Percentiles rank a stretch among this genome's conserved stretches.
Conservation (phyloP, 2,888 invertebrate genomes). For the Synergus gifuensis region DNA sequence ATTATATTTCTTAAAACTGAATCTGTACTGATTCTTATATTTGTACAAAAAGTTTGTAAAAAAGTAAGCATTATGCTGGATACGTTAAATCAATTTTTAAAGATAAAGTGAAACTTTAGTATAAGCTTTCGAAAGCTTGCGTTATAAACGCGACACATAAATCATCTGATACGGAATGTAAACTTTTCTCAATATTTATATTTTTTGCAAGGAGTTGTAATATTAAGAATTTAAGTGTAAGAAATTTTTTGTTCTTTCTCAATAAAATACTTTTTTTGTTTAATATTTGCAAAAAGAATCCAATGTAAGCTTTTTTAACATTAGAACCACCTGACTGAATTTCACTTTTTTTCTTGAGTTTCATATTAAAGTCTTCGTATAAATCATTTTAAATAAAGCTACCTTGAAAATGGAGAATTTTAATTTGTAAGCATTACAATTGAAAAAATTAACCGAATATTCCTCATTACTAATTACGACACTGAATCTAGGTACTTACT, state of each 20-base stretch:
- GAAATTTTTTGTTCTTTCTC: conserved; percentile 43
- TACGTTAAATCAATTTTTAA: not conserved
- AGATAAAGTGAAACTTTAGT: not conserved
- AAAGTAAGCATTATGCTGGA: not conserved
- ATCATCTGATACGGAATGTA: not conserved
- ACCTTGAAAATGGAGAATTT: no score
- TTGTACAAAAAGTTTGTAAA: not conserved
- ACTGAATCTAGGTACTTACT: no score
- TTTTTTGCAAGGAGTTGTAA: no score
- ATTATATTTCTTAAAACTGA: not conserved
- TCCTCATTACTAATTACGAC: no score
- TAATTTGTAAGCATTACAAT: no score
- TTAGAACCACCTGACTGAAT: no score
- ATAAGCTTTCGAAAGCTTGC: not conserved
- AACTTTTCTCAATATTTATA: no score
- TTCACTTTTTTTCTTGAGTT: no score
- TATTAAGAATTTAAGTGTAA: no score
- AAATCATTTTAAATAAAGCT: no score
- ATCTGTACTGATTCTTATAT: not conserved
- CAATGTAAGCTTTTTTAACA: conserved; percentile 44
- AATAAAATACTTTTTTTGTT: conserved; percentile 47
- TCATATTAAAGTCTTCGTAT: no score
- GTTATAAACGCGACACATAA: not conserved
- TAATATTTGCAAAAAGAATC: conserved; percentile 56
- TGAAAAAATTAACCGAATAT: no score